Conservation (phyloP, 1,140 invertebrate genomes). For the Hyphantria cunea region DNA sequence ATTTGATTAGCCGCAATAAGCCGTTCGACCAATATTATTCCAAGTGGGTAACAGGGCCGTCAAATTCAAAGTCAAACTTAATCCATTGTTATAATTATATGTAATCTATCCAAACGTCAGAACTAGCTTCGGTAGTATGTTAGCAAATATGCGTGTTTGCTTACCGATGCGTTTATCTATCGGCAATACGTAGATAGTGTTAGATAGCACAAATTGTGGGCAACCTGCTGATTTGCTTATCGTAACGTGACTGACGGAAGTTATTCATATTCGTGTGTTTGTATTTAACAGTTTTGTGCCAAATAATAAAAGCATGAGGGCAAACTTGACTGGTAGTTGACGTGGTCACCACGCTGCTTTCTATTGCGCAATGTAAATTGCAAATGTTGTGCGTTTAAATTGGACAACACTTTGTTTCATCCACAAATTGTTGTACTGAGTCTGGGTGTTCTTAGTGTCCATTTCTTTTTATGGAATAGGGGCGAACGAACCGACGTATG, state of each 20-base stretch:
- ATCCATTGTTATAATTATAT: not conserved
- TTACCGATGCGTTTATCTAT: not conserved
- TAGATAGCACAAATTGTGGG: not conserved
- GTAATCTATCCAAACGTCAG: not conserved
- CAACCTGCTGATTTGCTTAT: constrained; percentile 2
- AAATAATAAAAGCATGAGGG: no score
- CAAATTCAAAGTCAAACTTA: not conserved
- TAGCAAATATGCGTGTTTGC: not conserved
- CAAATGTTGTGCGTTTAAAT: no score
- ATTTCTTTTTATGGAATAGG: no score
- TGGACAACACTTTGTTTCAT: no score
- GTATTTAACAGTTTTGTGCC: no score
- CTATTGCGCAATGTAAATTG: no score
- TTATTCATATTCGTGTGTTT: no score
- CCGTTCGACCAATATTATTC: not conserved
- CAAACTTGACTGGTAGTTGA: no score
- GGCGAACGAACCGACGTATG: no score
- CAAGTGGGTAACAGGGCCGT: not conserved
- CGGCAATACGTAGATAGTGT: not conserved
- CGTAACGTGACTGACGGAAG: not conserved
- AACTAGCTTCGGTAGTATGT: not conserved
- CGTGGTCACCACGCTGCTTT: no score
- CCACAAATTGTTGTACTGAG: no score
- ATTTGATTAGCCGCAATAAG: not conserved
- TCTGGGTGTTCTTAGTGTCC: no score